phyloP scores from a whole-genome alignment of 2,797 vertebrate species.

The Ptychobarbus kaznakovi region DNA sequence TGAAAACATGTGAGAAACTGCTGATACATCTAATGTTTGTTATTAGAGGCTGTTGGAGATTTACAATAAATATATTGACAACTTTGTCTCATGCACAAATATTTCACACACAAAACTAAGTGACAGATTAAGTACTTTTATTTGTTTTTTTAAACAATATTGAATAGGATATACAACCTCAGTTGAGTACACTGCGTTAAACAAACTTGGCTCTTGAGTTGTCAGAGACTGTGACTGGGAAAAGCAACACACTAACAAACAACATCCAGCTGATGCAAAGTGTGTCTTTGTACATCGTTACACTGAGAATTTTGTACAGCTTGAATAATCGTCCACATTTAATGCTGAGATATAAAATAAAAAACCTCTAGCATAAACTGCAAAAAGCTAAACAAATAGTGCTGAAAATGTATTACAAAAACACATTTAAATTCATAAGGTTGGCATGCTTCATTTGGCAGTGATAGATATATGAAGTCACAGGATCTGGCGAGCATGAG shows the following conservation, averaged over 20 bases:
- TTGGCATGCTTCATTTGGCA: slow-evolving; percentile 46
- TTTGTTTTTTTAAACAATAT: slow-evolving; percentile 73
- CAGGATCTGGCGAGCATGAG: slow-evolving; percentile 34
- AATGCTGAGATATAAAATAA: slow-evolving; percentile 13
- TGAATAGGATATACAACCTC: slow-evolving; percentile 72
- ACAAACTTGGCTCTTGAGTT: slow-evolving; percentile 61
- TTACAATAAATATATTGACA: slow-evolving; percentile 38
- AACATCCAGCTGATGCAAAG: slow-evolving; percentile 59
- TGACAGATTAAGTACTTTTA: slow-evolving; percentile 58
- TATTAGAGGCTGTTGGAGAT: slow-evolving; percentile 28
- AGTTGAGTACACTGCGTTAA: slow-evolving; percentile 68
- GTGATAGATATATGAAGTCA: slow-evolving; percentile 26
- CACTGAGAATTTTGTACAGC: slow-evolving; percentile 47
- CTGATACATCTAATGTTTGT: slow-evolving; percentile 40
- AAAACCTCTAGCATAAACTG: background rate
- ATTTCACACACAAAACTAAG: background rate
- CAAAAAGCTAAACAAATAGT: slow-evolving; percentile 4
- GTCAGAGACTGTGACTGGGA: slow-evolving; percentile 50
- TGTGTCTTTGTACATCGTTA: slow-evolving; percentile 61
- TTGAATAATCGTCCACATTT: slow-evolving; percentile 2
- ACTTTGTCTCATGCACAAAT: background rate
- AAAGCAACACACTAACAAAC: slow-evolving; percentile 61
- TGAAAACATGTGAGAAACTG: slow-evolving; percentile 19
- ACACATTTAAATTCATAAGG: background rate
- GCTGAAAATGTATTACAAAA: slow-evolving; percentile 15